phyloP scores from a whole-genome alignment of 2,888 invertebrate species.

The Philhelius pedissequus region DNA sequence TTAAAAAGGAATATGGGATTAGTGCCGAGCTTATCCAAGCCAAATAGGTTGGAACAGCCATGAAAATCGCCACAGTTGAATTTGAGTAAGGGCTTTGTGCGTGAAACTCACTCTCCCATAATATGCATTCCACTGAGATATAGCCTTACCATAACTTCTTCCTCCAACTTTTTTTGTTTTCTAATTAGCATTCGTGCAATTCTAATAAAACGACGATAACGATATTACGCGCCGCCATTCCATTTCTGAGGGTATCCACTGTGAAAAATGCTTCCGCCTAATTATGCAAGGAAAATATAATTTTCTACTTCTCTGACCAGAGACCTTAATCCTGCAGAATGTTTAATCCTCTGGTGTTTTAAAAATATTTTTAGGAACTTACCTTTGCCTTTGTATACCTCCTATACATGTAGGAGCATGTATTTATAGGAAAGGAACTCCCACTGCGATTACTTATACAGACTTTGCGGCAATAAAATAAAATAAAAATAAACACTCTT shows the following conservation, averaged over 20 bases:
- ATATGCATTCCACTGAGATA: not conserved
- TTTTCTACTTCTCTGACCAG: slow-evolving; percentile 51
- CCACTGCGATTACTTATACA: slow-evolving; percentile 6
- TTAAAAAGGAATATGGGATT: slow-evolving; percentile 21
- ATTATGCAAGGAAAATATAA: slow-evolving; percentile 65
- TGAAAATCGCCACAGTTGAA: not conserved
- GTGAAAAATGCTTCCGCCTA: slow-evolving; percentile 54
- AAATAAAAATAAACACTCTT: slow-evolving; percentile 7
- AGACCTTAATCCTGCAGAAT: too few species aligned
- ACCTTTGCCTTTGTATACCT: not conserved
- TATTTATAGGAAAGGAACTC: too few species aligned
- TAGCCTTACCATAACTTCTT: not conserved
- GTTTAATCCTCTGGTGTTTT: not conserved
- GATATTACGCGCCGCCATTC: not conserved
- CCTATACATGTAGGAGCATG: not conserved
- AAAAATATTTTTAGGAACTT: not conserved
- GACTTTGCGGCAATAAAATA: slow-evolving; percentile 11
- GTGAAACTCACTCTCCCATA: not conserved
- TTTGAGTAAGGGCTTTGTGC: not conserved
- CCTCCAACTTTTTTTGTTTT: slow-evolving; percentile 16
- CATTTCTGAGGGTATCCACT: slow-evolving; percentile 4
- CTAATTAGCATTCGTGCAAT: slow-evolving; percentile 46
- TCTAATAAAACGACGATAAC: slow-evolving; percentile 3
- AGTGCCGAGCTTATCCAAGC: slow-evolving; percentile 19
- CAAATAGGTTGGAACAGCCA: not conserved